A percentile compares a stretch with the other conserved stretches of the same genome.
Conservation (phyloP, 2,888 invertebrate genomes). For the Mycalesis mineus region DNA sequence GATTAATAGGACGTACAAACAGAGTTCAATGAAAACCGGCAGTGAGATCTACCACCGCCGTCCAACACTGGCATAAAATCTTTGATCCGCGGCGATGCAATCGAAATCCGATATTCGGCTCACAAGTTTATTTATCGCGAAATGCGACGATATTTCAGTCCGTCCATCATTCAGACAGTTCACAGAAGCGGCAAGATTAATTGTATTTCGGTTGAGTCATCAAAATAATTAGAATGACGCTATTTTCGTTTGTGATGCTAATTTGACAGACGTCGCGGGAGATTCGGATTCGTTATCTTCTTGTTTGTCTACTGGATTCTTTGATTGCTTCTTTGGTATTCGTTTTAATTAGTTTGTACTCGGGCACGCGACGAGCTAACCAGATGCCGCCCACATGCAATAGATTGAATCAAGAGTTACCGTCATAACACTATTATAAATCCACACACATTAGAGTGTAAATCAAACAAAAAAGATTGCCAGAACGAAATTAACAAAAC, state of each 20-base stretch:
- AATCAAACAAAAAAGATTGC: slow-evolving; percentile 12
- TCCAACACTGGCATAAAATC: slow-evolving; percentile 62
- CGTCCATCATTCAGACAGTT: slow-evolving; percentile 76
- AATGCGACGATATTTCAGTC: slow-evolving; percentile 76
- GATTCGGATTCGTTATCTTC: slow-evolving; percentile 65
- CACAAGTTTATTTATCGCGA: slow-evolving; percentile 74
- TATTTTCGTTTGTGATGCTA: slow-evolving; percentile 77
- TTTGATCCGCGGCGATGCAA: slow-evolving; percentile 77
- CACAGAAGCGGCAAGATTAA: slow-evolving; percentile 77
- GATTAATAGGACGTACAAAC: background rate
- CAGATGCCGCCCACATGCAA: slow-evolving; percentile 31
- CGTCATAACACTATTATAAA: slow-evolving; percentile 5
- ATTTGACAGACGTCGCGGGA: slow-evolving; percentile 79
- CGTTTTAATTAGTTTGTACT: slow-evolving; percentile 38
- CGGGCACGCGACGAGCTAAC: slow-evolving; percentile 22
- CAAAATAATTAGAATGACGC: slow-evolving; percentile 79
- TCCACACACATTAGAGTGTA: background rate
- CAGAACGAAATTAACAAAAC: slow-evolving; percentile 22
- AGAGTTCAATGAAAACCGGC: slow-evolving; percentile 37
- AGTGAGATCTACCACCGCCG: slow-evolving; percentile 61
- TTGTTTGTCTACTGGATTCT: slow-evolving; percentile 61
- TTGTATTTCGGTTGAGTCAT: slow-evolving; percentile 78
- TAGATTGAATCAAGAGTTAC: background rate
- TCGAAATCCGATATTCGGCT: slow-evolving; percentile 75
- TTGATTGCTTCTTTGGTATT: slow-evolving; percentile 68